Evolutionary conservation across 2,797 vertebrate genomes (phyloP).

Genomic region (Hydrophis major): DNA sequence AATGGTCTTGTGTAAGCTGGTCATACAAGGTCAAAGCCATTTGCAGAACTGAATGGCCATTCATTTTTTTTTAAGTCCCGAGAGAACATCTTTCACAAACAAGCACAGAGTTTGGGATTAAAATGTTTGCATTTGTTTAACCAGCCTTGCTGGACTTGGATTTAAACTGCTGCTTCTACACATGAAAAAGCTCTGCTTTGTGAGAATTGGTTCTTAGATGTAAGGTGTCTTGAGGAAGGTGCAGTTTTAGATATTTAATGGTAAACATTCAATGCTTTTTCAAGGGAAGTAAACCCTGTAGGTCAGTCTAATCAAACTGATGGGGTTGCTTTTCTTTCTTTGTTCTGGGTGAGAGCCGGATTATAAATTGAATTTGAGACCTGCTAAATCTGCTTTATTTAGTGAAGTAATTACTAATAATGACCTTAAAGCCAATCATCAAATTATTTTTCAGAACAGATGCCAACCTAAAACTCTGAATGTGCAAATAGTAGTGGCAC

Average conservation of each 20-base stretch:
- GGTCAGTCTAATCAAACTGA: slow-evolving; percentile 18
- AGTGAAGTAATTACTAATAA: slow-evolving; percentile 62
- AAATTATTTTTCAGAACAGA: slow-evolving; percentile 46
- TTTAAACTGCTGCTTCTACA: not conserved
- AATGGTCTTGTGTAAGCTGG: not conserved
- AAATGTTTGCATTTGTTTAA: not conserved
- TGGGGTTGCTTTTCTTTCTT: slow-evolving; percentile 32
- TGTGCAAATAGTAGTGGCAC: not conserved
- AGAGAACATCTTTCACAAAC: not conserved
- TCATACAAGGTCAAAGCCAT: not conserved
- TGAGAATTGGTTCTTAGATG: not conserved
- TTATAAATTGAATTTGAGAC: slow-evolving; percentile 51
- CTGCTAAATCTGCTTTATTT: slow-evolving; percentile 56
- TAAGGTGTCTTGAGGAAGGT: not conserved
- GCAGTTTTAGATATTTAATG: slow-evolving; percentile 19
- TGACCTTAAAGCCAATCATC: slow-evolving; percentile 49
- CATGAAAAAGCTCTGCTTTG: not conserved
- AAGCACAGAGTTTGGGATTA: not conserved
- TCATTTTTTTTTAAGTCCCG: not conserved
- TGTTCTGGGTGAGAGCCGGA: slow-evolving; percentile 46
- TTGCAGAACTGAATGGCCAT: not conserved
- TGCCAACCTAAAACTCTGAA: slow-evolving; percentile 28
- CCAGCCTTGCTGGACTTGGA: not conserved
- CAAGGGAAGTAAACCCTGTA: slow-evolving; percentile 26
- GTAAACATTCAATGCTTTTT: not conserved